Evolutionary conservation across 2,888 invertebrate genomes (phyloP), one percentile per base, ranked within the genome.

Genomic region (Drosophila macrospina): DNA sequence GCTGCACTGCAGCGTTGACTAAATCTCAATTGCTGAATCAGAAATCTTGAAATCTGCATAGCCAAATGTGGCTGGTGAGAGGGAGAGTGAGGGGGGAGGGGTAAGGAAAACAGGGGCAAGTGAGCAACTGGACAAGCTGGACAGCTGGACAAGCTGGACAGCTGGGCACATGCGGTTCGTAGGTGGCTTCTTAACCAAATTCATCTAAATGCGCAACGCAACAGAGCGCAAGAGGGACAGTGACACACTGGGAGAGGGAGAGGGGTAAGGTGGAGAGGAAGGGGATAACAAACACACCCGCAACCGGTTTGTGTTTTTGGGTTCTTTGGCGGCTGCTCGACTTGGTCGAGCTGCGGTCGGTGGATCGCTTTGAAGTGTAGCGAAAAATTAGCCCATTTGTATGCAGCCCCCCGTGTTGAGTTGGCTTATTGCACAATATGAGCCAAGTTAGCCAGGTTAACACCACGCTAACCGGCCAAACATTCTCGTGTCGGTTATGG

Each of bases 401-500:
- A 83, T 83, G 83, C 82, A 87, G 78, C 75, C 80, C 82, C 82
- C 81, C 69, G 59, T 54, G 57, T 70, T 47, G 65, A 74, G 69
- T 68, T 79, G 71, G 66, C 86, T 84, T 77, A 83, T 83, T 83
- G 83, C 83, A 83, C 83, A 83, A 83, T 83, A 86, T 79, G 71
- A 68, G 75, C 48, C 64, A 78, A 79, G 86, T 88, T 74, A 76
- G 82, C 81, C 84, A 66, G 78, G 84, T 77, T 80, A 80, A 81
- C 78, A 85, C 63, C 55, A 55, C 39, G 52, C 32, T 6, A 16
- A 20, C 44, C 48, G 13, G 59, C 16, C 30, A 56, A 74, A 71
- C 71, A 55, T 86, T 86, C 90, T 90, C 89, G 91, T 89, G 90
- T 89, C 77, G 89, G 83, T 90, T 91, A 91, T 91, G 80, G 90